phyloP scores from a whole-genome alignment of 35 echinoderm and acorn worm species.

The Lytechinus pictus region DNA sequence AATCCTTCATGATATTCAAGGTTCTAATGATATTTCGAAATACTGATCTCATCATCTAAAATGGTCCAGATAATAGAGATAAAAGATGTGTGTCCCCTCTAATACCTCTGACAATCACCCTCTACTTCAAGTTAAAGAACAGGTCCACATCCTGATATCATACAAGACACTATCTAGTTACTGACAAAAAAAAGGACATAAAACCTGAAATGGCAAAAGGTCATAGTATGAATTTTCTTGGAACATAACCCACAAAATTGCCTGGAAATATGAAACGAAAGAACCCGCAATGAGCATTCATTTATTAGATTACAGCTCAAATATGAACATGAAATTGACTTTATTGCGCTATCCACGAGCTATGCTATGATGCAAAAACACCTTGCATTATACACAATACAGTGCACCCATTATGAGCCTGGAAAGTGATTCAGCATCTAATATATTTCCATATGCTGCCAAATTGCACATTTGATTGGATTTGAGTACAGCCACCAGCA shows the following conservation, averaged over 20 bases:
- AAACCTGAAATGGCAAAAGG: neutral
- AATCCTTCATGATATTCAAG: too few species aligned
- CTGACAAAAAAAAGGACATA: neutral
- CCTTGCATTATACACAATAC: neutral
- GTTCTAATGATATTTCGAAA: neutral
- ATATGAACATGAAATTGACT: neutral
- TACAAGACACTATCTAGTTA: neutral
- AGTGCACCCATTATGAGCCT: neutral
- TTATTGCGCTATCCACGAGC: neutral
- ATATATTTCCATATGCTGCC: neutral
- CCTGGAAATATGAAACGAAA: neutral
- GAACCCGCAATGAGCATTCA: neutral
- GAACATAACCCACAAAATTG: neutral
- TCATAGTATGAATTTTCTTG: neutral
- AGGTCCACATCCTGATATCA: neutral
- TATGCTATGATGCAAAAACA: neutral
- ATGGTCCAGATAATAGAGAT: neutral
- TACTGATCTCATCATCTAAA: neutral
- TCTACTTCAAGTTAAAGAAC: neutral
- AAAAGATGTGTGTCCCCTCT: neutral
- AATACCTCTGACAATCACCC: neutral
- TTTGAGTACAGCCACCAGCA: neutral
- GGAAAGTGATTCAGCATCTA: neutral
- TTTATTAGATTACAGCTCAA: slow-evolving; percentile 1
- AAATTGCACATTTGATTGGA: neutral